These are phyloP conservation scores for Haliaeetus leucogaster DNA, from an alignment of 2,113 vertebrate genomes.

Conservation along the genomic window DNA sequence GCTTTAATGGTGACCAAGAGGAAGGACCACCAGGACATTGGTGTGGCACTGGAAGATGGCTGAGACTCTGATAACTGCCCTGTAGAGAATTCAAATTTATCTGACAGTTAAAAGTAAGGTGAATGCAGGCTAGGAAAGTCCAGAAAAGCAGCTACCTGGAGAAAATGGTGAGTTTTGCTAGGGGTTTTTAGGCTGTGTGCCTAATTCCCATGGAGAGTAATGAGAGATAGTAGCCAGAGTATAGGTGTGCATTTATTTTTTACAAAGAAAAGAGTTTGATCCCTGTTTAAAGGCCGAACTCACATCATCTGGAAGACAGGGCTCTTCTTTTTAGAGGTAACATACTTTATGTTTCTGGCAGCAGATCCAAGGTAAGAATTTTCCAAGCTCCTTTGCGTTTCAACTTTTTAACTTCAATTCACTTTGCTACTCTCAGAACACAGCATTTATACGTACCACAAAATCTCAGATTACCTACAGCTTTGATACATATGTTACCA, in stretches of 20 bases:
- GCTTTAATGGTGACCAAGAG: not conserved
- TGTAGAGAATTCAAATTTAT: not conserved
- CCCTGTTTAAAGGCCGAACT: not conserved
- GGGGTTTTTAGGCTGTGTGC: not conserved
- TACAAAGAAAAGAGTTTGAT: not conserved
- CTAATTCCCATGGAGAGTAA: not conserved
- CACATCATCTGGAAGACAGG: slow-evolving; percentile 5
- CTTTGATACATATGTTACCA: slow-evolving; percentile 47
- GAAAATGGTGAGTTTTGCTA: not conserved
- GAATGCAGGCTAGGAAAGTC: not conserved
- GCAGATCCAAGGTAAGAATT: slow-evolving; percentile 1
- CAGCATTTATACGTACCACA: not conserved
- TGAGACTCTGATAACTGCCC: not conserved
- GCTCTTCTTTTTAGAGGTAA: not conserved
- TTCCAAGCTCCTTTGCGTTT: slow-evolving; percentile 25
- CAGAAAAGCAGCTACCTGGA: not conserved
- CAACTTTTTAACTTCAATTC: slow-evolving; percentile 7
- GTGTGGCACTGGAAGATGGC: not conserved
- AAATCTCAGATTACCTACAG: slow-evolving; percentile 57
- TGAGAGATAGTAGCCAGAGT: not conserved
- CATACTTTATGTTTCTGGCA: slow-evolving; percentile 22
- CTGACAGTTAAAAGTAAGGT: not conserved
- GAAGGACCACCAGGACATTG: not conserved
- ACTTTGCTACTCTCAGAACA: slow-evolving; percentile 7
- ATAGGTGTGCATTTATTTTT: not conserved